A percentile compares a stretch with the other conserved stretches of the same genome.
Conservation (phyloP, 2,113 vertebrate species). For the Sinocyclocheilus anophthalmus region DNA sequence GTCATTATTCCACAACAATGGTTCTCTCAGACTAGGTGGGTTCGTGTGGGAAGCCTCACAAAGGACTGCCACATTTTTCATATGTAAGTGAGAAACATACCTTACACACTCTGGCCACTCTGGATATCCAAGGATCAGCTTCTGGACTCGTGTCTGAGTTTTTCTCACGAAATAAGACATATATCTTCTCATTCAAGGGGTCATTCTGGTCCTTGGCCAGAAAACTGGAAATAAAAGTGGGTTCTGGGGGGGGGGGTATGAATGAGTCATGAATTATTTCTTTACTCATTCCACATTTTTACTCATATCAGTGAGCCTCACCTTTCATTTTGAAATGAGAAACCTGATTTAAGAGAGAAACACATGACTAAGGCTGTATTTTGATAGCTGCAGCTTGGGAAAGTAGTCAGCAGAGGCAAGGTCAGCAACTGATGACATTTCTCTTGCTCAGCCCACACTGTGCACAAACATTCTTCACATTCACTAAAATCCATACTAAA, state of each 20-base stretch:
- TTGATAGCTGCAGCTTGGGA: background rate
- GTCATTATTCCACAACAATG: background rate
- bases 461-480: background rate
- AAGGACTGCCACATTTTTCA: background rate
- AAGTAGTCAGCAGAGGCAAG: background rate
- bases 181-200: slow-evolving; percentile 86
- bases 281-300: background rate
- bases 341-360: background rate
- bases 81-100: slow-evolving; percentile 65
- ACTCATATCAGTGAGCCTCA: background rate
- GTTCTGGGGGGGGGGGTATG: slow-evolving; percentile 73
- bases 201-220: slow-evolving; percentile 74
- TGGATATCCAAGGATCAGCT: slow-evolving; percentile 85
- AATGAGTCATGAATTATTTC: background rate
- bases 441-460: background rate
- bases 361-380: background rate
- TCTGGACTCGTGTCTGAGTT: slow-evolving; percentile 83
- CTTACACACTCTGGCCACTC: slow-evolving; percentile 90
- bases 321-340: background rate
- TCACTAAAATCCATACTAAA: background rate
- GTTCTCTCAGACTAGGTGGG: background rate
- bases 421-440: background rate
- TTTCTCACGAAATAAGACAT: slow-evolving; percentile 89
- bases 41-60: background rate
- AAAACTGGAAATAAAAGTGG: slow-evolving; percentile 84